phyloP scores from a whole-genome alignment of 2,797 vertebrate species.

The Rhynchotus rufescens region DNA sequence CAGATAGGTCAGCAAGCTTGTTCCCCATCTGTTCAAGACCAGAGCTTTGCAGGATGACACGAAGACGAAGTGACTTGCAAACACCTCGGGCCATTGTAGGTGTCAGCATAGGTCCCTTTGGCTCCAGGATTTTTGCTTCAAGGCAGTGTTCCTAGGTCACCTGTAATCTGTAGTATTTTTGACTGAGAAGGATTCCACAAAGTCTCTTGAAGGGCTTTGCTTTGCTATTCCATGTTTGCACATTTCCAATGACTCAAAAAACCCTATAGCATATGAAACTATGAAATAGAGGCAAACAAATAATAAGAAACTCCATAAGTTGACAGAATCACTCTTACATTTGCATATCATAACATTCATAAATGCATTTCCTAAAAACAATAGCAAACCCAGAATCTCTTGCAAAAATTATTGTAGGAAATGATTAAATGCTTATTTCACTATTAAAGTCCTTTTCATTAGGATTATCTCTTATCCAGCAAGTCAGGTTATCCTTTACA shows the following conservation, averaged over 20 bases:
- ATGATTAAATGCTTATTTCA: not conserved
- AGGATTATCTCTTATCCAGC: not conserved
- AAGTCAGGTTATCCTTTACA: not conserved
- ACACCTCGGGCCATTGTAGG: rapidly evolving
- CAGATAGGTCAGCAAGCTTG: not conserved
- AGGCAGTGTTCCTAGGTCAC: not conserved
- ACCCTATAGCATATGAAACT: not conserved
- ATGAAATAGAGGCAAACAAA: not conserved
- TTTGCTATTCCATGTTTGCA: not conserved
- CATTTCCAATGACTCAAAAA: not conserved
- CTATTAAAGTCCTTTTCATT: not conserved
- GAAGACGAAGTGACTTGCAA: not conserved
- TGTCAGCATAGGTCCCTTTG: rapidly evolving
- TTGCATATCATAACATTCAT: not conserved
- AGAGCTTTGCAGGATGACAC: rapidly evolving
- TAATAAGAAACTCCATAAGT: not conserved
- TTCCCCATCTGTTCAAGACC: not conserved
- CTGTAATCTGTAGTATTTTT: not conserved
- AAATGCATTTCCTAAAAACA: rapidly evolving
- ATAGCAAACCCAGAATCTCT: not conserved
- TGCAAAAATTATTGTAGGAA: not conserved
- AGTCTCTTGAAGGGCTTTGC: not conserved
- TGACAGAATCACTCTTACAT: not conserved
- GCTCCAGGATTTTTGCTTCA: rapidly evolving
- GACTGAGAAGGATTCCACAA: not conserved